Conservation (phyloP, 2,113 vertebrate species). For the Protobothrops flavoviridis region DNA sequence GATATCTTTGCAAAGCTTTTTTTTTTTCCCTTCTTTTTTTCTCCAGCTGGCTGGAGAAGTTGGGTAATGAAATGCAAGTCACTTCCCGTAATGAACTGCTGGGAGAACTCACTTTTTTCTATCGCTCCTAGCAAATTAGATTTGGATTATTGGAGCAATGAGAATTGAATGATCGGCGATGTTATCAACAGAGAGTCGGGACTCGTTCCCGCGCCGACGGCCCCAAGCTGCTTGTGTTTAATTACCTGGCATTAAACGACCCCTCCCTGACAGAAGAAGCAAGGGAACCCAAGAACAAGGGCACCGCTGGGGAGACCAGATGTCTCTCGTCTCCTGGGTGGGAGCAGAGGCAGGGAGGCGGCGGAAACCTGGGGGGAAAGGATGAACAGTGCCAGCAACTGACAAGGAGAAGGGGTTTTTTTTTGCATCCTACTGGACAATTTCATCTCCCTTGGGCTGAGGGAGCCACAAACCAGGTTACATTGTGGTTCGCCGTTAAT, state of each 20-base stretch:
- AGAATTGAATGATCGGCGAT: constrained; percentile 46
- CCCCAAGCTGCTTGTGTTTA: fast-evolving
- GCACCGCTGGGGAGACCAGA: background rate
- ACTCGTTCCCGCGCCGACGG: background rate
- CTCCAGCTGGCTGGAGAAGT: background rate
- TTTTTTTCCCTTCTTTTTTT: background rate
- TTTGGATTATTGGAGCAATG: constrained; percentile 62
- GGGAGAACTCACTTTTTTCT: background rate
- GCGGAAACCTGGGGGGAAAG: background rate
- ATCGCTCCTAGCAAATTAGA: constrained; percentile 53
- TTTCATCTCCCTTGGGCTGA: background rate
- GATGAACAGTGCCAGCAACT: background rate
- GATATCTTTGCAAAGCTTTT: background rate
- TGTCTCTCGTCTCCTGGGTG: fast-evolving
- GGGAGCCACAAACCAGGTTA: background rate
- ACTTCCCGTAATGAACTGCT: constrained; percentile 55
- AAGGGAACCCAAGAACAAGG: background rate
- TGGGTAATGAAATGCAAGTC: constrained; percentile 60
- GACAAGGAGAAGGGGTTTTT: background rate
- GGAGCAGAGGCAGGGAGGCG: background rate
- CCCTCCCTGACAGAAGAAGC: background rate
- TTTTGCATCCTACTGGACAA: background rate
- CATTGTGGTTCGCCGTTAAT: background rate
- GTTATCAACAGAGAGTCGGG: background rate
- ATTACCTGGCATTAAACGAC: constrained; percentile 13